phyloP scores from a whole-genome alignment of 2,797 vertebrate genomes.

The Catharus ustulatus region DNA sequence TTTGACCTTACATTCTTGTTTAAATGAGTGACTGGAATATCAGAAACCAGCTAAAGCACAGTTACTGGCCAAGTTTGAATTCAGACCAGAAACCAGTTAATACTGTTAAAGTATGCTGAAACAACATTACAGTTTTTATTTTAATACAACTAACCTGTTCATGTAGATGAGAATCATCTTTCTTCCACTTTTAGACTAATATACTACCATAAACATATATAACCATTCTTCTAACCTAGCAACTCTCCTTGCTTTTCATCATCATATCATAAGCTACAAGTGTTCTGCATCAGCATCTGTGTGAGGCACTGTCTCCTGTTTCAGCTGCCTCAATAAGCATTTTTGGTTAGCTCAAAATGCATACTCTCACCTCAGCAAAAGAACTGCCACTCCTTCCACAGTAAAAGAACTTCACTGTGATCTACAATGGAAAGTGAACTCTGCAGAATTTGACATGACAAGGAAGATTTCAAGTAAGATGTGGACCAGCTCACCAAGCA shows the following conservation, averaged over 20 bases:
- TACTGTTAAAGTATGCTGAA: not conserved
- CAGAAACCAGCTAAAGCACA: not conserved
- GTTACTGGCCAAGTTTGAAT: not conserved
- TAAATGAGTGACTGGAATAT: slow-evolving; percentile 1
- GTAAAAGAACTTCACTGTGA: not conserved
- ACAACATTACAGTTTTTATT: not conserved
- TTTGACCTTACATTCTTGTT: slow-evolving; percentile 14
- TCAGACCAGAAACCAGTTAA: not conserved
- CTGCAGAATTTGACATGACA: not conserved
- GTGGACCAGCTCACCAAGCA: not conserved
- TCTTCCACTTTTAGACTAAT: not conserved
- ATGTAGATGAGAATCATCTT: not conserved
- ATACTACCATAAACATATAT: not conserved
- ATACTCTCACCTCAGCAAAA: not conserved
- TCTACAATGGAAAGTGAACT: not conserved
- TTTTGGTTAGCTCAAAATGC: not conserved
- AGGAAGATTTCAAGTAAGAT: not conserved
- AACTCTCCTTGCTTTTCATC: not conserved
- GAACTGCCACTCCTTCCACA: not conserved
- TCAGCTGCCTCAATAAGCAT: not conserved
- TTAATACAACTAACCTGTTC: not conserved
- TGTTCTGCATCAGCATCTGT: not conserved
- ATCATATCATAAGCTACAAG: not conserved
- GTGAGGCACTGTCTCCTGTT: not conserved
- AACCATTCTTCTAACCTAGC: not conserved